phyloP scores from a whole-genome alignment of 2,113 vertebrate species.

The Mormoops blainvillei region DNA sequence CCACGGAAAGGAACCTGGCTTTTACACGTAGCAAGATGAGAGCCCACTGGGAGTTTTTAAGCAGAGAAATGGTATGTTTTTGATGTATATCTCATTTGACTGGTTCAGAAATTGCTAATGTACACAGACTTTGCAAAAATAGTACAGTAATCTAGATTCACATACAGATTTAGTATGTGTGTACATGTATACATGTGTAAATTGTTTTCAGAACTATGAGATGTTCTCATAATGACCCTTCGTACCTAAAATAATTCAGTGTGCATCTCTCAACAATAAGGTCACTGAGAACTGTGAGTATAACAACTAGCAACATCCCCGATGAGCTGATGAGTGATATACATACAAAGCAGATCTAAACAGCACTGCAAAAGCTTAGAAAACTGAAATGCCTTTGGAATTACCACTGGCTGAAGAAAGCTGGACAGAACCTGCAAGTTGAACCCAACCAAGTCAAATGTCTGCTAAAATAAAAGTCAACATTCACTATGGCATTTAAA shows the following conservation, averaged over 20 bases:
- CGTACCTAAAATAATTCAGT: background rate
- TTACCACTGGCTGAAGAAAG: background rate
- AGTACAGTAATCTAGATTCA: background rate
- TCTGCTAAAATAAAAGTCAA: constrained; percentile 19
- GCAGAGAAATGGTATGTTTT: background rate
- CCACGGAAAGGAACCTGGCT: background rate
- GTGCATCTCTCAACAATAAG: background rate
- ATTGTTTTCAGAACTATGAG: background rate
- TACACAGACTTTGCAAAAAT: background rate
- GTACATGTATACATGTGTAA: background rate
- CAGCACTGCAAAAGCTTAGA: background rate
- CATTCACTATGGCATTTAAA: background rate
- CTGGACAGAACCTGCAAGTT: background rate
- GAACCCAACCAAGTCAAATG: background rate
- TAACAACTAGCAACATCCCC: background rate
- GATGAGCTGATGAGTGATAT: background rate
- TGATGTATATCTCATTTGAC: background rate
- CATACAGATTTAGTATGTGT: background rate
- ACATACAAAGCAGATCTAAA: background rate
- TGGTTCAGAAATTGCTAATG: constrained; percentile 32
- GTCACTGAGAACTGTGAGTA: background rate
- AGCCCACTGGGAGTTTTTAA: background rate
- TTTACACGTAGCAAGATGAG: background rate
- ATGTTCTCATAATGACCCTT: constrained; percentile 29
- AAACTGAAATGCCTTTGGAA: constrained; percentile 36